A percentile compares a stretch with the other conserved stretches of the same genome.
phyloP scores from a whole-genome alignment of 2,888 invertebrate species.

The Lumbricus terrestris region DNA sequence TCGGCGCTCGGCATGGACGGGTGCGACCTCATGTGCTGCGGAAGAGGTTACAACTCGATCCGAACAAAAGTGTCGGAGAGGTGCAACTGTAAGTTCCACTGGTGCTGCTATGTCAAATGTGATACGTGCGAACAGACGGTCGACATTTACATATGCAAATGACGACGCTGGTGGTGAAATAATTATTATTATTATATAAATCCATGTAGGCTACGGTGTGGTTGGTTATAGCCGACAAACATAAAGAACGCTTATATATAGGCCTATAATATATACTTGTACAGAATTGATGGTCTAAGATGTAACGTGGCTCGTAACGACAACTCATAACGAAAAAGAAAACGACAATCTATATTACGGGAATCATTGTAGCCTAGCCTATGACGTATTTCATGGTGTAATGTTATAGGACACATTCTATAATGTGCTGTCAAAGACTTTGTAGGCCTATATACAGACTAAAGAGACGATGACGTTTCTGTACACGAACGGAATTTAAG shows the following conservation, averaged over 20 bases:
- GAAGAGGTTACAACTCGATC: conserved; percentile 85
- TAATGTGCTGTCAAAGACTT: too few relatives aligned
- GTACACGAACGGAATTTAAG: too few relatives aligned
- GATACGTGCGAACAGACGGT: conserved; percentile 77
- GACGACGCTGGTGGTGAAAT: conserved; percentile 40
- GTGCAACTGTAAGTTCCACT: conserved; percentile 90
- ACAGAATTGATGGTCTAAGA: background rate
- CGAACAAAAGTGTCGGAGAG: conserved; percentile 73
- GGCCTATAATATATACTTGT: too few relatives aligned
- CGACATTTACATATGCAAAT: conserved; percentile 86
- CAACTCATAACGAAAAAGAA: too few relatives aligned
- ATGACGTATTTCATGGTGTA: too few relatives aligned
- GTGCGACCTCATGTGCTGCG: conserved; percentile 85
- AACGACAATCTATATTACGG: background rate
- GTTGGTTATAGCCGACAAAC: too few relatives aligned
- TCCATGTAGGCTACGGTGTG: too few relatives aligned
- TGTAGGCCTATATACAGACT: too few relatives aligned
- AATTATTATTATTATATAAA: too few relatives aligned
- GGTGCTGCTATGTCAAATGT: conserved; percentile 93
- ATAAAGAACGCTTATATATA: background rate
- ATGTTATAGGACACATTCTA: too few relatives aligned
- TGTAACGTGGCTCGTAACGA: background rate
- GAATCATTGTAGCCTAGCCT: background rate
- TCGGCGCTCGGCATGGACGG: conserved; percentile 69
- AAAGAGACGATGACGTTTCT: too few relatives aligned